Base-by-base conservation (phyloP, 2,113 vertebrate genomes). In the Caracal caracal region DNA sequence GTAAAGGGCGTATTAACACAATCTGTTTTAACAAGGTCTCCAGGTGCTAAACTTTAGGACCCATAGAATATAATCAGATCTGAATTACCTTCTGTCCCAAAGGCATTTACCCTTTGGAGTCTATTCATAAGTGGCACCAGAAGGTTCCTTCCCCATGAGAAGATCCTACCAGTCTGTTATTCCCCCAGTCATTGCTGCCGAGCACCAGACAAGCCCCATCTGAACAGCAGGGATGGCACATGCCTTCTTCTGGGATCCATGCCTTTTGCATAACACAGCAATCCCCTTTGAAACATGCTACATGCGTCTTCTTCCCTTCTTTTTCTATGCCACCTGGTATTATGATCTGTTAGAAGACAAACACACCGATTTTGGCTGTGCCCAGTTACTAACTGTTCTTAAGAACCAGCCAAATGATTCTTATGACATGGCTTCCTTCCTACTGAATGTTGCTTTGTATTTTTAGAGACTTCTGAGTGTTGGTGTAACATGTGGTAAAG, bases 301-400 rank as follows among this genome's bases (percentile, higher is more conserved):
- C 15, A 1, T 30, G 56, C n/a, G 6, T 68, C 53, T 88, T 78
- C 40, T 94, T 66, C 73, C 80, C 30, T 53, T 51, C 91, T 78
- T 65, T 81, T 76, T 63, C 93, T 91, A 0, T 40, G 51, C 95
- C 96, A 88, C 94, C 79, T 97, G 97, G 91, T 84, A 30, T 94
- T 95, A 37, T 93, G 95, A 93, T 92, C 95, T 96, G 89, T 96
- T 98, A 96, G 86, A 95, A 95, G 96, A 96, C 75, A 97, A 96
- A 97, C 95, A 93, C 68, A 80, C 70, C 13, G 56, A 61, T 89
- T 97, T 93, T 90, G 89, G 85, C 94, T 94, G 59, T 88, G 84
- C 92, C 94, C 87, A 9, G 82, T 96, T 90, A 97, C 96, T 96
- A 94, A 82, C 95, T 97, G 95, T 98, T 96, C 97, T 61, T 76